phyloP scores from a whole-genome alignment of 2,888 invertebrate genomes.

The Pristionchus exspectatus region DNA sequence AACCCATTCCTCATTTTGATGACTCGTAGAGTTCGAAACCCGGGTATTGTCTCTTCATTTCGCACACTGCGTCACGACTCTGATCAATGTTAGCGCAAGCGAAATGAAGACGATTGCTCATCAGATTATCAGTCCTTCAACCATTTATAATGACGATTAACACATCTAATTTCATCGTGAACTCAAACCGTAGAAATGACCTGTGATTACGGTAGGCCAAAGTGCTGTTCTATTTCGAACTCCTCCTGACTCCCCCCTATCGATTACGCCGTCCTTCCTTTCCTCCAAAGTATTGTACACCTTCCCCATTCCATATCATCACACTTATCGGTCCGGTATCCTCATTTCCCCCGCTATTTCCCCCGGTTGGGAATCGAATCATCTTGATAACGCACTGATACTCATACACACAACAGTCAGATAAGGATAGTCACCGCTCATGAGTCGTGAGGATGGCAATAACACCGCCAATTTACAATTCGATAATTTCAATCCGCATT shows the following conservation, averaged over 20 bases:
- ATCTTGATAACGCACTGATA: constrained; percentile 48
- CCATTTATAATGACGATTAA: no score
- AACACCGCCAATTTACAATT: constrained; percentile 23
- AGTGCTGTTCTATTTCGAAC: no score
- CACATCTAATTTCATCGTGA: no score
- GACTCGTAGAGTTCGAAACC: no score
- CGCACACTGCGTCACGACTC: no score
- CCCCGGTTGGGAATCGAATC: not conserved
- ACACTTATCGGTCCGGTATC: not conserved
- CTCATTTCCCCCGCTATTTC: not conserved
- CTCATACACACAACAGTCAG: constrained; percentile 25
- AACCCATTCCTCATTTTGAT: no score
- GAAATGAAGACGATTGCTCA: no score
- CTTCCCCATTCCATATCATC: not conserved
- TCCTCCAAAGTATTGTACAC: constrained; percentile 35
- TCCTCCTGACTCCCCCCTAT: not conserved
- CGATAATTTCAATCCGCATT: not conserved
- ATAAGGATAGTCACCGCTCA: constrained; percentile 27
- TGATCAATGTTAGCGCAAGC: no score
- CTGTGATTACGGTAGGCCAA: no score
- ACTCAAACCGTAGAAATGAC: no score
- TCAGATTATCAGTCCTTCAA: no score
- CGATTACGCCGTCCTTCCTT: not conserved
- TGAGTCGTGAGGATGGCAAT: constrained; percentile 32
- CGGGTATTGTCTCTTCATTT: no score